These are phyloP conservation scores for Caenorhabditis imperialis DNA, from an alignment of 2,888 invertebrate species.

Conservation along the genomic window DNA sequence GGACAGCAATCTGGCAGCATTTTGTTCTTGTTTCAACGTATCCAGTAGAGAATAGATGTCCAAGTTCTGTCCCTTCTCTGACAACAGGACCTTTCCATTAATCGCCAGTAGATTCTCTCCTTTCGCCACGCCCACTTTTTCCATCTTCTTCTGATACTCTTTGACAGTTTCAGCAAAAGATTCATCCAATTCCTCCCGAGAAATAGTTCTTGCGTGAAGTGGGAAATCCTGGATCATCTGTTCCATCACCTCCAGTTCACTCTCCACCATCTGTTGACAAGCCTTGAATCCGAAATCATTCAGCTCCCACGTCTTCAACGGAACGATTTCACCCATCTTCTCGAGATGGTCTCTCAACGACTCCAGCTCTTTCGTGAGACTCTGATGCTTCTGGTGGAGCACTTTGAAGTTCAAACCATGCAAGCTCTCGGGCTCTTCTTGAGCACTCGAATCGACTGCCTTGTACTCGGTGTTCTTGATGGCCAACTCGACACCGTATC, in stretches of 20 bases:
- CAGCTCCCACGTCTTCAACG: slow-evolving; percentile 88
- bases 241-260: slow-evolving; percentile 86
- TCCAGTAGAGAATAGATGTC: slow-evolving; percentile 91
- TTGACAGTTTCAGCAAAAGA: slow-evolving; percentile 86
- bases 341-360: slow-evolving; percentile 87
- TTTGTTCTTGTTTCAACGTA: slow-evolving; percentile 87
- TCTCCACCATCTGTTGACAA: slow-evolving; percentile 84
- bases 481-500: slow-evolving; percentile 97
- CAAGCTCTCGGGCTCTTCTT: slow-evolving; percentile 84
- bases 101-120: slow-evolving; percentile 73
- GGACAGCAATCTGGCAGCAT: slow-evolving; percentile 80
- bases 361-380: slow-evolving; percentile 85
- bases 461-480: slow-evolving; percentile 99
- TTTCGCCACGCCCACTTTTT: slow-evolving; percentile 44
- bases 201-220: slow-evolving; percentile 61
- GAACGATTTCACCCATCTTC: slow-evolving; percentile 91
- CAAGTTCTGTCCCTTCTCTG: slow-evolving; percentile 88
- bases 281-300: slow-evolving; percentile 84
- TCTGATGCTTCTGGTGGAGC: slow-evolving; percentile 83
- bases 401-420: slow-evolving; percentile 90
- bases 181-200: slow-evolving; percentile 79
- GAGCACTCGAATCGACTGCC: slow-evolving; percentile 92
- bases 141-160: slow-evolving; percentile 83
- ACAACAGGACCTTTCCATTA: slow-evolving; percentile 87
- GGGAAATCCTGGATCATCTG: slow-evolving; percentile 97